phyloP scores from a whole-genome alignment of 1,140 invertebrate genomes.

The Sitodiplosis mosellana region DNA sequence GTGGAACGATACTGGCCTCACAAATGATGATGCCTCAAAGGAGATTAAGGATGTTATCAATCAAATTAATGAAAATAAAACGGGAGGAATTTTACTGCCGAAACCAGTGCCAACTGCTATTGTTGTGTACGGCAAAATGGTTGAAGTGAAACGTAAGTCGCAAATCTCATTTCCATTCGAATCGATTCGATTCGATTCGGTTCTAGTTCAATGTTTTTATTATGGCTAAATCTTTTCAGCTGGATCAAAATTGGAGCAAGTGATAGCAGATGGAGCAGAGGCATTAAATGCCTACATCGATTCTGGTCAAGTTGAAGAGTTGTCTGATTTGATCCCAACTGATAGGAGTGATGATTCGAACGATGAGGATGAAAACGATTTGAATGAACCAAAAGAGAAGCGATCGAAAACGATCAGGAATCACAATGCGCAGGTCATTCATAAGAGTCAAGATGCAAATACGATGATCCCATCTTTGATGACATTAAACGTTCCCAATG shows the following conservation, averaged over 20 bases:
- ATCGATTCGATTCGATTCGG: neutral
- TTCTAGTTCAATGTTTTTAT: neutral
- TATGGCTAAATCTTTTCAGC: conserved; percentile 25
- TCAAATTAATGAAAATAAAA: conserved; percentile 50
- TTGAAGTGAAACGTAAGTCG: conserved; percentile 46
- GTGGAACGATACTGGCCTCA: conserved; percentile 61
- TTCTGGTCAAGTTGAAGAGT: conserved; percentile 56
- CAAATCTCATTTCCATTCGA: neutral
- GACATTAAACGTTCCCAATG: conserved; percentile 9
- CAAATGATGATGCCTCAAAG: conserved; percentile 28
- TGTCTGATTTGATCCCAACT: conserved; percentile 50
- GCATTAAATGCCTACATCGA: conserved; percentile 55
- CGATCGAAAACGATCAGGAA: conserved; percentile 19
- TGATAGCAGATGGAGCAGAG: conserved; percentile 52
- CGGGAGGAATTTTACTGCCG: conserved; percentile 44
- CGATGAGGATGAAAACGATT: conserved; percentile 13
- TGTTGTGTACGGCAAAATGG: conserved; percentile 59
- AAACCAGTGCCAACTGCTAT: conserved; percentile 57
- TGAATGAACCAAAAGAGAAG: conserved; percentile 15
- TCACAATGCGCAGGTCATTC: conserved; percentile 21
- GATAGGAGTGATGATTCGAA: conserved; percentile 32
- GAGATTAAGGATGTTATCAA: conserved; percentile 46
- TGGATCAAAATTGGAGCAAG: conserved; percentile 50
- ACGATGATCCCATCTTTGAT: conserved; percentile 17
- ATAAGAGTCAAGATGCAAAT: neutral